phyloP scores from a whole-genome alignment of 1,140 invertebrate species.

The Agrilus planipennis region DNA sequence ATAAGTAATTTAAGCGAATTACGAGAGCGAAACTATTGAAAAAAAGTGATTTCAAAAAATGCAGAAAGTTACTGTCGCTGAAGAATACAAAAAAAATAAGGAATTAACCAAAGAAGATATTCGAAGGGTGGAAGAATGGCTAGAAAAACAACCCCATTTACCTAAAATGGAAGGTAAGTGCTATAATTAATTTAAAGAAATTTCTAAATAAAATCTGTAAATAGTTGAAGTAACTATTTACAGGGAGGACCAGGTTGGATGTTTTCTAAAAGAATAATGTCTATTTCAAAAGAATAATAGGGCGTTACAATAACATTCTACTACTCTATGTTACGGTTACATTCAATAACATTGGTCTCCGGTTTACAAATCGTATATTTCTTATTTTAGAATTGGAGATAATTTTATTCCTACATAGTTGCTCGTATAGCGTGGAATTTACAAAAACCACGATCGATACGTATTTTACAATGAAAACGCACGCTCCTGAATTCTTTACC shows the following conservation, averaged over 20 bases:
- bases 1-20: too few species aligned
- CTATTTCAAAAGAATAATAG: too few species aligned
- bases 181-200: too few species aligned
- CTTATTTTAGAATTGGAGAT: constrained; percentile 43
- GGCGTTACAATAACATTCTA: too few species aligned
- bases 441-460: constrained; percentile 48
- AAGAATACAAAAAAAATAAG: constrained; percentile 34
- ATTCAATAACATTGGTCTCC: too few species aligned
- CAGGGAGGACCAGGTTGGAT: too few species aligned
- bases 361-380: constrained; percentile 4
- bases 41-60: not conserved
- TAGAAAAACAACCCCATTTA: constrained; percentile 33
- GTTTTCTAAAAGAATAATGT: too few species aligned
- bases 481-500: constrained; percentile 46
- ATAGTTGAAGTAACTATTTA: too few species aligned
- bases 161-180: constrained; percentile 32
- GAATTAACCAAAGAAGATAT: constrained; percentile 33
- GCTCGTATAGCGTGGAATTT: constrained; percentile 44
- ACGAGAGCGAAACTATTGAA: too few species aligned
- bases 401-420: constrained; percentile 47
- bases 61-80: constrained; percentile 25
- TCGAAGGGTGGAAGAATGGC: constrained; percentile 29
- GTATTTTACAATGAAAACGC: constrained; percentile 46
- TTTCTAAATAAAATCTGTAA: too few species aligned
- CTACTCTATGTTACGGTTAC: too few species aligned